phyloP scores from a whole-genome alignment of 2,888 invertebrate species.

The Erebia palarica region DNA sequence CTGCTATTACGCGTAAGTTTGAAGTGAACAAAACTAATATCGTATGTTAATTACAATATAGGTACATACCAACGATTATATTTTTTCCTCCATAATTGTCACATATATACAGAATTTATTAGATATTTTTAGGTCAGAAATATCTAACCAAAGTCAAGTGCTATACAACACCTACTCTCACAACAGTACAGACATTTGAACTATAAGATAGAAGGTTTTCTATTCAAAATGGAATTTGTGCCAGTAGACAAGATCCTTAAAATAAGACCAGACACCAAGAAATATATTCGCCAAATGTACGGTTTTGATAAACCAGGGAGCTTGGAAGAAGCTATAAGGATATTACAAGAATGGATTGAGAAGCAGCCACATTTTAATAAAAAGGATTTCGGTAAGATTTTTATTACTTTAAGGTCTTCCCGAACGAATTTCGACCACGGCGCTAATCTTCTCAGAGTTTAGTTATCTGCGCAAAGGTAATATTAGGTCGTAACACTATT shows the following conservation, averaged over 20 bases:
- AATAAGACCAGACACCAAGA: constrained; percentile 41
- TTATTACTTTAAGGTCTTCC: background rate
- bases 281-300: constrained; percentile 45
- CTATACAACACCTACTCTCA: background rate
- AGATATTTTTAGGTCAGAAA: too few relatives aligned
- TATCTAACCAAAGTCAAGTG: too few relatives aligned
- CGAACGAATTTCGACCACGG: background rate
- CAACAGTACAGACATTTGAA: background rate
- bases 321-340: constrained; percentile 48
- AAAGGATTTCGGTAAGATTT: constrained; percentile 52
- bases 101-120: too few relatives aligned
- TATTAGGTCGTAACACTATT: too few relatives aligned
- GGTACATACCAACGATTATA: too few relatives aligned
- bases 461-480: too few relatives aligned
- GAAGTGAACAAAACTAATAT: too few relatives aligned
- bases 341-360: constrained; percentile 54
- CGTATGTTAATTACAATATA: too few relatives aligned
- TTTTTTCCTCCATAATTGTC: too few relatives aligned
- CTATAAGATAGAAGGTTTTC: constrained; percentile 9
- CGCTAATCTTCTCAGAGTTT: too few relatives aligned
- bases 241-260: constrained; percentile 39
- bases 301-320: constrained; percentile 44
- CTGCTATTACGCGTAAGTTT: too few relatives aligned
- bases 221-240: constrained; percentile 28
- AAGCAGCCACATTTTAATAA: constrained; percentile 52